These are phyloP conservation scores for Grallaria varia DNA, from an alignment of 2,113 vertebrate species.

Conservation along the genomic window DNA sequence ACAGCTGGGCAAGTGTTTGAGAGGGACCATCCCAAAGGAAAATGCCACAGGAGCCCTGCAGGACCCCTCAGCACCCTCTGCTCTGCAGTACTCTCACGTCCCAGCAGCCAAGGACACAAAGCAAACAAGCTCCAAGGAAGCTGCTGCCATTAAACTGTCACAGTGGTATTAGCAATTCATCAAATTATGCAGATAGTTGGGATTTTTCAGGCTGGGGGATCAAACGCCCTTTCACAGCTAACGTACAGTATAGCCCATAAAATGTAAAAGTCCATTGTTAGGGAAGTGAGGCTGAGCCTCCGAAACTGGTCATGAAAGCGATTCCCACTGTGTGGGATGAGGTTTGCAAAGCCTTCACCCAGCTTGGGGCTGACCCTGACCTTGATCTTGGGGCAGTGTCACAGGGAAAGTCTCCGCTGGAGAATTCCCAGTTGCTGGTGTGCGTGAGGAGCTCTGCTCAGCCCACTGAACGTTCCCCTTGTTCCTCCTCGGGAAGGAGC, in stretches of 20 bases:
- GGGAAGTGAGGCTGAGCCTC: neutral
- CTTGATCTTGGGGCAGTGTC: neutral
- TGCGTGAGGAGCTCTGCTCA: neutral
- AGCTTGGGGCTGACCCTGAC: constrained; percentile 36
- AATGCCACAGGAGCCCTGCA: neutral
- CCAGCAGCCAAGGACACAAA: neutral
- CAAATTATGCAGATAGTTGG: neutral
- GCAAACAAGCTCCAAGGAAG: neutral
- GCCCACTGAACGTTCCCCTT: neutral
- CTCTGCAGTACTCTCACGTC: neutral
- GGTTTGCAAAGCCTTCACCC: constrained; percentile 45
- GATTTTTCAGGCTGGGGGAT: constrained; percentile 24
- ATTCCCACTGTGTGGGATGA: constrained; percentile 37
- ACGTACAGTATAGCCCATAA: neutral
- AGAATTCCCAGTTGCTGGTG: neutral
- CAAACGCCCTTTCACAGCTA: neutral
- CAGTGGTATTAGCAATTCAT: neutral
- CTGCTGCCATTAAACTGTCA: neutral
- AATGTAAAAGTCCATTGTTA: neutral
- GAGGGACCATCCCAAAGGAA: neutral
- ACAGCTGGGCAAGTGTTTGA: neutral
- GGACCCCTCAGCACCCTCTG: neutral
- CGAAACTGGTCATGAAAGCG: neutral
- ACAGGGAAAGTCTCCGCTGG: neutral
- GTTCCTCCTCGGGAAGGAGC: neutral